Base-by-base conservation (phyloP, 2,113 vertebrate species). In the Panthera leo region DNA sequence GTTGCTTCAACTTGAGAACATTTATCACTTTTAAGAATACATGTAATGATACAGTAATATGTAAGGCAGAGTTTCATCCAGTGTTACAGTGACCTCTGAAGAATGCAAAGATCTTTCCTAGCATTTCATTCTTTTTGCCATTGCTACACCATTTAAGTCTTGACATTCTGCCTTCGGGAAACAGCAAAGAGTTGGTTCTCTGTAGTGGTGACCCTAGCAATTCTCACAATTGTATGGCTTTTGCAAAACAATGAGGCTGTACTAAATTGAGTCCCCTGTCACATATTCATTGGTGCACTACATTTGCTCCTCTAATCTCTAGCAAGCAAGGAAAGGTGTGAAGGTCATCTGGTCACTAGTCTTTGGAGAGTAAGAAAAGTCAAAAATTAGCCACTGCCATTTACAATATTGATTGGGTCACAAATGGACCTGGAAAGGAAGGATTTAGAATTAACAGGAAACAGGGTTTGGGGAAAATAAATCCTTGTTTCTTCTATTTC, bases 391-490 rank as follows among this genome's bases (percentile, higher is more conserved):
- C 25, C 25, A 48, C 5, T 31, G 7, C 25, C 34, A 68, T 67
- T 94, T 94, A 82, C 13, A 92, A 18, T 87, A 73, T 31, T 96
- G 65, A 76, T 25, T 90, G 51, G 8, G 23, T 90, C 75, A 94
- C 48, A 92, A 42, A 85, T 61, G 51, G 36, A 93, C 23, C 61
- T 91, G 39, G 7, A 34, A 85, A 91, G n/a, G 3, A 73, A 87
- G 7, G 42, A 73, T 16, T 97, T 97, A 53, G 16, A 86, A 94
- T 83, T 79, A 80, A 87, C 7, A 78, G 63, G n/a, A 93, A 83
- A n/a, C 2, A 34, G 67, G 25, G n/a, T 63, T 94, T n/a, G 89
- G n/a, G 36, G 23, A 76, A 94, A 80, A 82, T n/a, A 96, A 31
- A 96, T 55, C 6, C 11, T 68, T 45, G 25, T 83, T 92, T 10